phyloP scores from a whole-genome alignment of 2,888 invertebrate genomes.

The Chrysolina oricalcia region DNA sequence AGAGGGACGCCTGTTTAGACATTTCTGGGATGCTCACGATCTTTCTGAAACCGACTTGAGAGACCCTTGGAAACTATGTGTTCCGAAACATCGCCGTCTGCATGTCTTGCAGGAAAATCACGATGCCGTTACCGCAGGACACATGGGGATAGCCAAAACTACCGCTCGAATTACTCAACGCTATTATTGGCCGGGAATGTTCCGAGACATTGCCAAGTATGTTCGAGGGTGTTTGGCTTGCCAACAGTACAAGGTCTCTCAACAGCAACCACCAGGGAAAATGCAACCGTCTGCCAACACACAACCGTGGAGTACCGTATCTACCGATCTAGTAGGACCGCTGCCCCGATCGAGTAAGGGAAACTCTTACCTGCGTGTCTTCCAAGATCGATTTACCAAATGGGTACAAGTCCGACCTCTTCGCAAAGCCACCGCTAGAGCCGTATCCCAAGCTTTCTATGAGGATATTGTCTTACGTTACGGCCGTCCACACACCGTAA shows the following conservation, averaged over 20 bases:
- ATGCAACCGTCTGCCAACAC: slow-evolving; percentile 1
- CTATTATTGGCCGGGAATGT: too few species aligned
- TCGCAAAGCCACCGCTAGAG: background rate
- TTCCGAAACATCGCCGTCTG: too few species aligned
- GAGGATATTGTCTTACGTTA: background rate
- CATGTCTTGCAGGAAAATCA: too few species aligned
- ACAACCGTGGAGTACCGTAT: slow-evolving; percentile 42
- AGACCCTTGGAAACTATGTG: slow-evolving; percentile 50
- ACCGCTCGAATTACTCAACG: too few species aligned
- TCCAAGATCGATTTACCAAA: too few species aligned
- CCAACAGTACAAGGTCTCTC: slow-evolving; percentile 46
- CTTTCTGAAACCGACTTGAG: slow-evolving; percentile 56
- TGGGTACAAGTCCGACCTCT: background rate
- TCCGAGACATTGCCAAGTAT: too few species aligned
- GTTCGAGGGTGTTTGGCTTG: slow-evolving; percentile 51
- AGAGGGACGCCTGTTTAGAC: background rate
- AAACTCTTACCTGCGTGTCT: too few species aligned
- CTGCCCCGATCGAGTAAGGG: slow-evolving; percentile 35
- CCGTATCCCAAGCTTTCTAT: background rate
- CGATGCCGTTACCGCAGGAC: too few species aligned
- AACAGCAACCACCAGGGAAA: slow-evolving; percentile 18
- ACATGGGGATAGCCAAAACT: too few species aligned
- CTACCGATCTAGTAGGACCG: slow-evolving; percentile 51
- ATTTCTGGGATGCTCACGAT: background rate
- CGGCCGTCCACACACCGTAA: background rate